These are phyloP conservation scores for Lacanobia oleracea DNA, from an alignment of 2,888 invertebrate species.

Conservation along the genomic window DNA sequence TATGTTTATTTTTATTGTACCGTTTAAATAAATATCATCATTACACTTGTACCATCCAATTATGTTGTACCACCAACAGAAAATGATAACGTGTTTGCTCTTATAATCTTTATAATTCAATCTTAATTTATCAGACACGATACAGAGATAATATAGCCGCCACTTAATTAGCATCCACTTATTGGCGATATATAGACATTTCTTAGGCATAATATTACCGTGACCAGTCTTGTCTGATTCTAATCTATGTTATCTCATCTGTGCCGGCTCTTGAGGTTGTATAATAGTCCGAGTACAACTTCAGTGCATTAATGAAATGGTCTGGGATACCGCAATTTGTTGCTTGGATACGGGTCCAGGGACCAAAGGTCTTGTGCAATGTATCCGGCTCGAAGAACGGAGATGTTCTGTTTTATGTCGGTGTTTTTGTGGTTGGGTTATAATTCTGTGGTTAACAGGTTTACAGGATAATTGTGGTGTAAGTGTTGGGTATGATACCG, in stretches of 20 bases:
- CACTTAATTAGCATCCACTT: constrained; percentile 12
- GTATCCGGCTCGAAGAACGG: constrained; percentile 32
- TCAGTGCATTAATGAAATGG: constrained; percentile 63
- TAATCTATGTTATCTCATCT: constrained; percentile 50
- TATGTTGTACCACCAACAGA: background rate
- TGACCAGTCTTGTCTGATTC: constrained; percentile 36
- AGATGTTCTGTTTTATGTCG: constrained; percentile 20
- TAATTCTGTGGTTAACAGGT: constrained; percentile 22
- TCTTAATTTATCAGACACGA: constrained; percentile 40
- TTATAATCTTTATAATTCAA: constrained; percentile 33
- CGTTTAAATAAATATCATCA: background rate
- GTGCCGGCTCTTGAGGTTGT: constrained; percentile 50
- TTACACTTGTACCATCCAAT: constrained; percentile 1
- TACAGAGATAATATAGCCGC: constrained; percentile 10
- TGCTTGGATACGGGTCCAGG: constrained; percentile 30
- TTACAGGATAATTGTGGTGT: background rate
- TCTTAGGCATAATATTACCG: constrained; percentile 45
- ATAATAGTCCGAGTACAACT: constrained; percentile 62
- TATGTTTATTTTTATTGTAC: constrained; percentile 1
- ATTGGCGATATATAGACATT: constrained; percentile 30
- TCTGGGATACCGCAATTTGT: constrained; percentile 63
- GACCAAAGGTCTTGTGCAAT: constrained; percentile 48
- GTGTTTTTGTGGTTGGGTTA: constrained; percentile 21
- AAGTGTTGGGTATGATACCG: too few species aligned
- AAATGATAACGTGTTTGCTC: constrained; percentile 37